These are phyloP conservation scores for Andrena trimmerana DNA, from an alignment of 2,888 invertebrate species.

Conservation along the genomic window DNA sequence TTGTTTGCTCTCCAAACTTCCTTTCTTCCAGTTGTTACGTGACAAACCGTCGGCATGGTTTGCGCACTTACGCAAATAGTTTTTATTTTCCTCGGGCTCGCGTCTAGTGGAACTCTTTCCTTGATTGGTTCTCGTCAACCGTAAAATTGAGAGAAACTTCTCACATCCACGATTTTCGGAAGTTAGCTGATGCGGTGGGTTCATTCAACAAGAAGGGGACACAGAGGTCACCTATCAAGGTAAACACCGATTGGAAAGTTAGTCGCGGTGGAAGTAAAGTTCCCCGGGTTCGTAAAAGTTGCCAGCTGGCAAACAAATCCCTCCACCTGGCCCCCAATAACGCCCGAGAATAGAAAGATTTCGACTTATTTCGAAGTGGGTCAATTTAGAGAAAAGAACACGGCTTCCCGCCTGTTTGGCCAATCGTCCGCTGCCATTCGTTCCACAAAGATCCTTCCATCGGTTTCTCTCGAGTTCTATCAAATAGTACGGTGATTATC, in stretches of 20 bases:
- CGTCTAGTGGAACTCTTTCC: conserved; percentile 23
- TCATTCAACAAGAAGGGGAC: conserved; percentile 29
- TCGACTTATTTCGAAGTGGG: conserved; percentile 71
- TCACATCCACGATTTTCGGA: conserved; percentile 54
- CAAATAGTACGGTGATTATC: neutral
- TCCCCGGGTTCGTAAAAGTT: conserved; percentile 72
- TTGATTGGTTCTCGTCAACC: conserved; percentile 47
- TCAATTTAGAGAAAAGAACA: conserved; percentile 65
- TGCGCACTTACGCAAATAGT: neutral
- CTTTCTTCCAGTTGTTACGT: neutral
- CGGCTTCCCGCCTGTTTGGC: conserved; percentile 39
- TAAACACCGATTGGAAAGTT: conserved; percentile 80
- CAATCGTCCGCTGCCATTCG: neutral
- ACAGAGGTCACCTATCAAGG: conserved; percentile 73
- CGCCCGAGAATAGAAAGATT: conserved; percentile 35
- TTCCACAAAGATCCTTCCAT: neutral
- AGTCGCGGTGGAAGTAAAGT: conserved; percentile 74
- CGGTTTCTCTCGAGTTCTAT: too few species aligned
- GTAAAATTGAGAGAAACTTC: conserved; percentile 57
- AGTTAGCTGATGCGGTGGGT: conserved; percentile 50
- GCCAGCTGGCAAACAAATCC: conserved; percentile 75
- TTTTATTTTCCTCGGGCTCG: neutral
- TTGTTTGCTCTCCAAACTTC: neutral
- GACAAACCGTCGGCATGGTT: neutral
- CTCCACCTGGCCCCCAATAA: conserved; percentile 51